A percentile compares a stretch with the other conserved stretches of the same genome.
phyloP scores from a whole-genome alignment of 2,888 invertebrate genomes.

The Idaea straminata region DNA sequence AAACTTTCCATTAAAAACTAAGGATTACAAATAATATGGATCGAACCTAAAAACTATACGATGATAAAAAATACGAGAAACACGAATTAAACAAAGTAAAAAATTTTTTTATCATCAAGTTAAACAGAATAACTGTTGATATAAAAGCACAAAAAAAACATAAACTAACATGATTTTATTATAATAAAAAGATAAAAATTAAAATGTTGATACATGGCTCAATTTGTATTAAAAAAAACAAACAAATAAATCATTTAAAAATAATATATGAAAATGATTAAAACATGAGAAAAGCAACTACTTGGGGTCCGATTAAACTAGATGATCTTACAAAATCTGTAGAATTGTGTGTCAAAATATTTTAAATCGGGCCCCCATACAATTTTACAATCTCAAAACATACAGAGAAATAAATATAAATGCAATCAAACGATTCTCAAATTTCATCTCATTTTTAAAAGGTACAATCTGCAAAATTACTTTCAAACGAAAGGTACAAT shows the following conservation, averaged over 20 bases:
- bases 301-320: not conserved
- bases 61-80: not conserved
- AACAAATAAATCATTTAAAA: not conserved
- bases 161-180: not conserved
- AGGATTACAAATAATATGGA: not conserved
- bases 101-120: not conserved
- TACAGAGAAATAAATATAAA: conserved; percentile 57
- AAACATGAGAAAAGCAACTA: not conserved
- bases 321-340: not conserved
- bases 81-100: not conserved
- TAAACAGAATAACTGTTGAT: not conserved
- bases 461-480: not conserved
- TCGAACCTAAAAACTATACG: not conserved
- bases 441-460: conserved; percentile 45
- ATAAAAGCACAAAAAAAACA: not conserved
- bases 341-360: not conserved
- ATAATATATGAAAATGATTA: not conserved
- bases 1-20: conserved; percentile 38
- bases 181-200: not conserved
- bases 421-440: conserved; percentile 51
- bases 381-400: conserved; percentile 29
- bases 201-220: not conserved
- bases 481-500: conserved; percentile 21
- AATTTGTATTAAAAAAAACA: not conserved
- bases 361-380: not conserved